Base-by-base conservation (phyloP, 2,113 vertebrate species). In the Melanerpes aurifrons region DNA sequence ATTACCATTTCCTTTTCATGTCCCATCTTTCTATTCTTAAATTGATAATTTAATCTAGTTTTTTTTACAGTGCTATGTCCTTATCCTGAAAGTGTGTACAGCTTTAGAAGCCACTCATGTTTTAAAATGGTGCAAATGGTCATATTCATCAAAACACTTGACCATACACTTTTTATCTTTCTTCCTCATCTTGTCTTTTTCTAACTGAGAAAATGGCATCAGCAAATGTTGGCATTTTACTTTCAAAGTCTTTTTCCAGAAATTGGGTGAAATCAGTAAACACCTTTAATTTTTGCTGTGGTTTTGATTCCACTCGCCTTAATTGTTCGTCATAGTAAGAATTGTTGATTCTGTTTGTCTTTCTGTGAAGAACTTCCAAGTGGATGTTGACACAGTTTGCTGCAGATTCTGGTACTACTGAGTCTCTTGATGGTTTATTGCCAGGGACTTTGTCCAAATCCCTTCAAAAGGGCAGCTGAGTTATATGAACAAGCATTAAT, bases 371-470 rank as follows among this genome's bases (percentile, higher is more conserved):
- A 37, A 37, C 37, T 32, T 64, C 43, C 29, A 13, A 28, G 57
- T 2, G 1, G 35, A n/a, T 40, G n/a, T 15, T 43, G 56, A 4
- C 0, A 0, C 61, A 40, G 9, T 69, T 80, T 54, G 64, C 61
- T 13, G 7, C 80, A 56, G 66, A 57, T 81, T 53, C 53, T 24
- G 2, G 53, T 31, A 15, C 66, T 56, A 4, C 48, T 7, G 4
- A 24, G 14, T 71, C 57, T 54, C 15, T 16, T 67, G 31, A 8
- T 45, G 72, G 43, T 12, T 31, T 67, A 0, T 40, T 63, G 19
- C 70, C 12, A n/a, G 32, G 19, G 40, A 5, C 4, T 47, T 80
- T 83, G 62, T 70, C 47, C 62, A 53, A 61, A 56, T 28, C 68
- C 69, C n/a, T 62, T 80, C 35, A 28, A 22, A 63, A 59, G 37